A percentile compares a stretch with the other conserved stretches of the same genome.
phyloP scores from a whole-genome alignment of 2,113 vertebrate species.

The Oceanodroma tethys region DNA sequence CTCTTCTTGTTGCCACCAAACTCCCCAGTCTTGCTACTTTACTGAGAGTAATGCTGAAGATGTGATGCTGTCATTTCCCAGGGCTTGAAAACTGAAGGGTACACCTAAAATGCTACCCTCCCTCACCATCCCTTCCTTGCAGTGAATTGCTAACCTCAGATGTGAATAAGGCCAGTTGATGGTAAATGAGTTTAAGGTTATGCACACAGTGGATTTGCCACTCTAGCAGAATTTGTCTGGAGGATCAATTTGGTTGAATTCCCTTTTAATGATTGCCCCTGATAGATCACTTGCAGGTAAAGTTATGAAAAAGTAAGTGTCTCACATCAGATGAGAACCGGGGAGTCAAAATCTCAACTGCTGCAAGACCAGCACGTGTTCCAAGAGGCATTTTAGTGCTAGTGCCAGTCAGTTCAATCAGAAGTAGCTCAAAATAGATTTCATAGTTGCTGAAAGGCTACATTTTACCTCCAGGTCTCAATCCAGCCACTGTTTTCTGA shows the following conservation, averaged over 20 bases:
- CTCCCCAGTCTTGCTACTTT: conserved; percentile 13
- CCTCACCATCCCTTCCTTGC: conserved; percentile 9
- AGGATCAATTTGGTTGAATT: conserved; percentile 53
- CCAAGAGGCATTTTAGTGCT: conserved; percentile 19
- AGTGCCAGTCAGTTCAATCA: conserved; percentile 41
- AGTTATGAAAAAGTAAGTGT: conserved; percentile 33
- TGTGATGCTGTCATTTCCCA: conserved; percentile 31
- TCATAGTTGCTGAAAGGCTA: neutral
- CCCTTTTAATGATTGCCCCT: conserved; percentile 52
- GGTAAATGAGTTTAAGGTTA: conserved; percentile 60
- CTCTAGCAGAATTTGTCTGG: conserved; percentile 37
- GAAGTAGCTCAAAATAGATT: conserved; percentile 56
- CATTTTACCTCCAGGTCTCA: neutral
- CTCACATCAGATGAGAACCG: neutral
- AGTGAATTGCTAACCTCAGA: conserved; percentile 44
- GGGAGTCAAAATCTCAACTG: conserved; percentile 47
- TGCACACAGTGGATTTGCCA: conserved; percentile 41
- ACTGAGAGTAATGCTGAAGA: conserved; percentile 33
- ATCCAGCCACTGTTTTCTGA: neutral
- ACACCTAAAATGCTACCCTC: conserved; percentile 7
- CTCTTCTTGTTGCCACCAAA: neutral
- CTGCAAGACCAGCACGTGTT: conserved; percentile 28
- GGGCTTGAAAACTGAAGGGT: conserved; percentile 33
- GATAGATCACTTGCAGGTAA: conserved; percentile 37
- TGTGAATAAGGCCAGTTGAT: conserved; percentile 56